Evolutionary conservation across 2,113 vertebrate genomes (phyloP).

Genomic region (Cettia cetti): DNA sequence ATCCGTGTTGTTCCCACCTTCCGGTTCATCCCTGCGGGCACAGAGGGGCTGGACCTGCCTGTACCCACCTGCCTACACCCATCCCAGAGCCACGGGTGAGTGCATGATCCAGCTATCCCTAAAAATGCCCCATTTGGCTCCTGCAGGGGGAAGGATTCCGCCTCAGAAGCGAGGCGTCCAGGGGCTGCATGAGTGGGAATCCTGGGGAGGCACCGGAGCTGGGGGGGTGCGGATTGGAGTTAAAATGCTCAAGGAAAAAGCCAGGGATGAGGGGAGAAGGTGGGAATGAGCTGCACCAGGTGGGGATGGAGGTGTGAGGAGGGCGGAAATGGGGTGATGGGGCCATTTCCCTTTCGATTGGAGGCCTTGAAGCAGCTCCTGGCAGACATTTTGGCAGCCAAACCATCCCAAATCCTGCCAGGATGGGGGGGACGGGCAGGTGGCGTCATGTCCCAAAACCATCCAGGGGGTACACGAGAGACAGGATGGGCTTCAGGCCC

Average conservation of each 20-base stretch:
- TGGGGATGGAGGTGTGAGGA: fast-evolving
- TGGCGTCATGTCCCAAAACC: fast-evolving
- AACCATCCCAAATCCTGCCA: not conserved
- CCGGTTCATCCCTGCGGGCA: not conserved
- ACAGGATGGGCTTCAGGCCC: not conserved
- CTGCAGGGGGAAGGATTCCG: not conserved
- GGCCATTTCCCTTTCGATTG: fast-evolving
- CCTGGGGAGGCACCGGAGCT: not conserved
- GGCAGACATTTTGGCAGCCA: not conserved
- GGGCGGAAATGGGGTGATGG: not conserved
- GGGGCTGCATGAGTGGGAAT: not conserved
- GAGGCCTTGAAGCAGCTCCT: not conserved
- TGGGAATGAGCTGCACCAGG: not conserved
- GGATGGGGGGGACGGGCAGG: not conserved
- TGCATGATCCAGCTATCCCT: not conserved
- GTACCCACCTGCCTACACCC: not conserved
- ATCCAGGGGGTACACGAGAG: fast-evolving
- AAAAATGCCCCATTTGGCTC: not conserved
- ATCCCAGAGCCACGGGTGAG: not conserved
- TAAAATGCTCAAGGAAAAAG: not conserved
- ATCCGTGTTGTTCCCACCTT: fast-evolving
- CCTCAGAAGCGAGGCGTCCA: not conserved
- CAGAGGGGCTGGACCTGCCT: not conserved
- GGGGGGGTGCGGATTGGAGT: not conserved
- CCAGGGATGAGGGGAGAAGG: not conserved